Percentiles rank a stretch among this genome's conserved stretches.
Conservation (phyloP, 2,888 invertebrate species). For the Lasioglossum zephyrum region DNA sequence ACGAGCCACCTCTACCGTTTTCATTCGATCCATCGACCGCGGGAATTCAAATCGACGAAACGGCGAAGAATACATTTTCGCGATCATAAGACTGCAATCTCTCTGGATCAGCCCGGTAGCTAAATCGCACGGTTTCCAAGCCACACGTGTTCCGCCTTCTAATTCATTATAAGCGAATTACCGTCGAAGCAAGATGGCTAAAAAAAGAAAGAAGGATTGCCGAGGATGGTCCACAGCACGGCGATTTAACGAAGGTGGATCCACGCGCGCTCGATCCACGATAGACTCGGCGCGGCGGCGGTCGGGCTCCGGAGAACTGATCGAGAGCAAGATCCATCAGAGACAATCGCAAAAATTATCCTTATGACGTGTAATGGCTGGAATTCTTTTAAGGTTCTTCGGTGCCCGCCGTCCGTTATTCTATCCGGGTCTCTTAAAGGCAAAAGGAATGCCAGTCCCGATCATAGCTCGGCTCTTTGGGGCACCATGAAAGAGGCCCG, state of each 20-base stretch:
- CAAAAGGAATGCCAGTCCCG: slow-evolving; percentile 80
- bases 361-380: slow-evolving; percentile 82
- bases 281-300: not conserved
- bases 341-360: slow-evolving; percentile 82
- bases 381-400: slow-evolving; percentile 78
- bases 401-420: slow-evolving; percentile 62
- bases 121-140: slow-evolving; percentile 39
- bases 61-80: not conserved
- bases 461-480: slow-evolving; percentile 81
- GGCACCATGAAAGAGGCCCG: slow-evolving; percentile 76
- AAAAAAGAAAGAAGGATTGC: slow-evolving; percentile 45
- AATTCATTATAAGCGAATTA: slow-evolving; percentile 74
- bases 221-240: slow-evolving; percentile 29
- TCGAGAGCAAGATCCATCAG: slow-evolving; percentile 47
- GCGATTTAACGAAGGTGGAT: slow-evolving; percentile 68
- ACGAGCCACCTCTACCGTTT: not conserved
- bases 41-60: not conserved
- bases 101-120: not conserved
- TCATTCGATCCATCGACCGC: not conserved
- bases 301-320: not conserved
- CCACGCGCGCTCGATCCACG: not conserved
- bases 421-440: slow-evolving; percentile 78
- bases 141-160: slow-evolving; percentile 67
- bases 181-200: slow-evolving; percentile 73
- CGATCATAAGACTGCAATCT: not conserved